Conservation (phyloP, 1,140 invertebrate genomes). For the Ectropis grisescens region DNA sequence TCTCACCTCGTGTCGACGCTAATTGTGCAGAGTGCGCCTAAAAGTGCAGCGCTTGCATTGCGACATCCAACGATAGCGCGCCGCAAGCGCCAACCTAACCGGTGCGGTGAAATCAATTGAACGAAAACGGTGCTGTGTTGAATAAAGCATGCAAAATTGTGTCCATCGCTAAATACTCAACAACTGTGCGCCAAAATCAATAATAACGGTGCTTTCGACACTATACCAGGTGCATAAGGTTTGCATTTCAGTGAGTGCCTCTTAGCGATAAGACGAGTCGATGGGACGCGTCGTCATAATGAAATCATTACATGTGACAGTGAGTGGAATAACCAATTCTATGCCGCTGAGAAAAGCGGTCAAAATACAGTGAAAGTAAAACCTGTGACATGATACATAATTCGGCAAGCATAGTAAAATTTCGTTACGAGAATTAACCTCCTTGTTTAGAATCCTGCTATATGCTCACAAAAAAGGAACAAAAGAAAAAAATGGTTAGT, state of each 20-base stretch:
- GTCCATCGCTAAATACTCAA: slow-evolving; percentile 70
- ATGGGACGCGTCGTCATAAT: slow-evolving; percentile 42
- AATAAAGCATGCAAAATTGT: slow-evolving; percentile 71
- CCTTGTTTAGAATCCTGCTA: slow-evolving; percentile 66
- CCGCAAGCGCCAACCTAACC: slow-evolving; percentile 46
- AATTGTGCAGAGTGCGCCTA: slow-evolving; percentile 64
- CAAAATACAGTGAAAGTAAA: slow-evolving; percentile 35
- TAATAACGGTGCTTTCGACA: slow-evolving; percentile 75
- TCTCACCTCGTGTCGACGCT: slow-evolving; percentile 67
- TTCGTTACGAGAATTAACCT: slow-evolving; percentile 63
- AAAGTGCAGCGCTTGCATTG: slow-evolving; percentile 38
- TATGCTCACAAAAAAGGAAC: slow-evolving; percentile 59
- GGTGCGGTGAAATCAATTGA: slow-evolving; percentile 61
- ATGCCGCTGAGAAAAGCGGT: slow-evolving; percentile 37
- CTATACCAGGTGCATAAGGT: slow-evolving; percentile 73
- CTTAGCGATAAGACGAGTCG: slow-evolving; percentile 46
- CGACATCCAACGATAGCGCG: slow-evolving; percentile 24
- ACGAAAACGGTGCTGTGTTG: slow-evolving; percentile 66
- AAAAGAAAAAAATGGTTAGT: slow-evolving; percentile 68
- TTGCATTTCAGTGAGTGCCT: slow-evolving; percentile 75
- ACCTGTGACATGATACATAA: slow-evolving; percentile 33
- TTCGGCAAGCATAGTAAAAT: slow-evolving; percentile 62
- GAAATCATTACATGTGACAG: slow-evolving; percentile 78
- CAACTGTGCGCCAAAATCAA: slow-evolving; percentile 74
- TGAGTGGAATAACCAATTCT: slow-evolving; percentile 69